A percentile compares a stretch with the other conserved stretches of the same genome.
These are phyloP conservation scores for Pluvianellus socialis DNA, from an alignment of 2,113 vertebrate species.

Conservation along the genomic window DNA sequence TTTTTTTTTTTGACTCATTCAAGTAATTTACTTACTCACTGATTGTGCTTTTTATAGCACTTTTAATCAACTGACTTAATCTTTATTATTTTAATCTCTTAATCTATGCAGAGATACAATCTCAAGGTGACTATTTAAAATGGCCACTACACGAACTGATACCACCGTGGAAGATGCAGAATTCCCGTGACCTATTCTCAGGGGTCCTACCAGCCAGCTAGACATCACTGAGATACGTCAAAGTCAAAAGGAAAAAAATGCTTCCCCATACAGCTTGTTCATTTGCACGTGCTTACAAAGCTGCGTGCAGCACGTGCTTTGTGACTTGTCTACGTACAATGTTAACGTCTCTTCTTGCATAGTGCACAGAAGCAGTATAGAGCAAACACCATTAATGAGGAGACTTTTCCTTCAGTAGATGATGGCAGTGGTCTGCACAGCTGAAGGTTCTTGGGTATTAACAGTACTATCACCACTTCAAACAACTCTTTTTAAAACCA, in stretches of 20 bases:
- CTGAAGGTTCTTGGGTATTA: background rate
- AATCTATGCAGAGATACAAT: conserved; percentile 18
- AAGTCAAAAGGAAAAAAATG: background rate
- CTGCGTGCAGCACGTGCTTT: background rate
- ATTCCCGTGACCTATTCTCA: background rate
- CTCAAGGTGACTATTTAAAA: conserved; percentile 20
- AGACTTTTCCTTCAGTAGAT: background rate
- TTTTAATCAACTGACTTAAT: background rate
- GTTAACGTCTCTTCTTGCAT: accelerated
- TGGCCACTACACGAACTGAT: background rate
- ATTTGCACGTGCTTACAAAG: background rate
- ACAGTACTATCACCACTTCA: background rate
- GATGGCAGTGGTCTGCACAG: background rate
- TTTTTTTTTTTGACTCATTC: background rate
- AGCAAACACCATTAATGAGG: background rate
- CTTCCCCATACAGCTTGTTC: background rate
- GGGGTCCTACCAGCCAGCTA: background rate
- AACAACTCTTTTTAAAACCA: background rate
- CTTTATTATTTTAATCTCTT: conserved; percentile 44
- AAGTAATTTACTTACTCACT: background rate
- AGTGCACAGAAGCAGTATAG: background rate
- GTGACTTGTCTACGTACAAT: accelerated
- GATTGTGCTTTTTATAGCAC: background rate
- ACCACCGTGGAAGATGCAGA: background rate
- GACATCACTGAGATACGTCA: background rate